Conservation (phyloP, 2,888 invertebrate genomes). For the Glyphotaelius pellucidus region DNA sequence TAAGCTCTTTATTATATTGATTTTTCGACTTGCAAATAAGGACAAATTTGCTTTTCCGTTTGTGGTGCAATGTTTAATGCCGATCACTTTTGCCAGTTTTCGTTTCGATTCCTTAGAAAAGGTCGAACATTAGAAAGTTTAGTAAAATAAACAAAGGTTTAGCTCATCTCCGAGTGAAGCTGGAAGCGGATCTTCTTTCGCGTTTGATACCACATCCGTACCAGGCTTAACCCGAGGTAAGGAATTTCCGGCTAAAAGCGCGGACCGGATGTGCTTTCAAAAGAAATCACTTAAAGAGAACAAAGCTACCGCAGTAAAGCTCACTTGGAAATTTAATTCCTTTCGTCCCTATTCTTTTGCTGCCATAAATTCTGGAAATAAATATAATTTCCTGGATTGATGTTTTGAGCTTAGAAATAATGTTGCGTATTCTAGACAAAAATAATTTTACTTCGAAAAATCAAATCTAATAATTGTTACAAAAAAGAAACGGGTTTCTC, state of each 20-base stretch:
- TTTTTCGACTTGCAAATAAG: no score
- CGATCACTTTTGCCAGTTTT: neutral
- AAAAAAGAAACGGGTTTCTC: neutral
- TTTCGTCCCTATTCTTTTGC: conserved; percentile 22
- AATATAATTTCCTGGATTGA: neutral
- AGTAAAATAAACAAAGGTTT: conserved; percentile 31
- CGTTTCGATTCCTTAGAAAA: neutral
- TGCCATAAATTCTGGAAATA: conserved; percentile 2
- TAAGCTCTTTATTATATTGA: no score
- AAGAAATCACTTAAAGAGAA: conserved; percentile 59
- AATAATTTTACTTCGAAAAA: neutral
- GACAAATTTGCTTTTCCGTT: neutral
- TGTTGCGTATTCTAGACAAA: neutral
- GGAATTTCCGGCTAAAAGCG: conserved; percentile 53
- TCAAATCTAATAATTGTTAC: neutral
- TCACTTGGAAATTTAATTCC: conserved; percentile 14
- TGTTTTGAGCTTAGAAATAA: neutral
- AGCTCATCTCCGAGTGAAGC: conserved; percentile 29
- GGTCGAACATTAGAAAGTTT: neutral
- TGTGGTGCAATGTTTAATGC: neutral
- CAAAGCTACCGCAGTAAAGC: conserved; percentile 43
- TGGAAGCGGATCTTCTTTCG: conserved; percentile 43
- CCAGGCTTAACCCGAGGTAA: conserved; percentile 52
- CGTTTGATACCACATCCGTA: conserved; percentile 46
- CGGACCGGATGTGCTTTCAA: conserved; percentile 55